Evolutionary conservation across 2,888 invertebrate species (phyloP).

Genomic region (Schizotus pectinicornis): DNA sequence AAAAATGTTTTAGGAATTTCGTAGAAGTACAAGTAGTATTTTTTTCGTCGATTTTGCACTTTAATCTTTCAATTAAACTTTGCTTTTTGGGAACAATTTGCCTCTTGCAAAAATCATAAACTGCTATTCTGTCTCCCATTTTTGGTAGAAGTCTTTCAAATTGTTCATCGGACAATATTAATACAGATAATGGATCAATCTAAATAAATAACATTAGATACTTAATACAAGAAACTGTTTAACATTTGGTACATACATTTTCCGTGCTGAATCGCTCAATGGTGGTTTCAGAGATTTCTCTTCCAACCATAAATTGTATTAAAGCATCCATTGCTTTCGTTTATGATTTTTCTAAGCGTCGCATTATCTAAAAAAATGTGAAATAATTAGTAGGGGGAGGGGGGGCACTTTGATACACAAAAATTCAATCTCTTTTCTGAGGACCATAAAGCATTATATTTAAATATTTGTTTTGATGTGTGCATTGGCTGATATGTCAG

Average conservation of each 20-base stretch:
- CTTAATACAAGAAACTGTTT: not conserved
- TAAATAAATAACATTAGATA: not conserved
- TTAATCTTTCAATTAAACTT: not conserved
- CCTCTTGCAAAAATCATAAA: not conserved
- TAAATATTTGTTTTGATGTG: no score
- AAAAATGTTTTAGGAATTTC: not conserved
- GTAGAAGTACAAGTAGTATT: no score
- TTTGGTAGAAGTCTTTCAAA: not conserved
- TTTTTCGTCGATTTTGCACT: slow-evolving; percentile 8
- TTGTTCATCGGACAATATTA: not conserved
- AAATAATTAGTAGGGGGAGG: no score
- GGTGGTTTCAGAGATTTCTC: not conserved
- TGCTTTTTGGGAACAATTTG: not conserved
- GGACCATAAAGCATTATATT: no score
- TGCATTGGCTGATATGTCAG: no score
- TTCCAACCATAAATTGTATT: not conserved
- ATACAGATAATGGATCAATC: not conserved
- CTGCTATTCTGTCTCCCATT: not conserved
- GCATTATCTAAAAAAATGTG: no score
- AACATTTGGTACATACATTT: not conserved
- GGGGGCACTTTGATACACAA: no score
- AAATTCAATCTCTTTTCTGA: no score
- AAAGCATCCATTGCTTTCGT: not conserved
- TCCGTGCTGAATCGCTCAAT: not conserved
- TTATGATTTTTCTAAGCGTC: no score